Percentiles rank a stretch among this genome's conserved stretches.
Evolutionary conservation across 2,888 invertebrate species (phyloP).

Genomic region (Diarsia dahlii): DNA sequence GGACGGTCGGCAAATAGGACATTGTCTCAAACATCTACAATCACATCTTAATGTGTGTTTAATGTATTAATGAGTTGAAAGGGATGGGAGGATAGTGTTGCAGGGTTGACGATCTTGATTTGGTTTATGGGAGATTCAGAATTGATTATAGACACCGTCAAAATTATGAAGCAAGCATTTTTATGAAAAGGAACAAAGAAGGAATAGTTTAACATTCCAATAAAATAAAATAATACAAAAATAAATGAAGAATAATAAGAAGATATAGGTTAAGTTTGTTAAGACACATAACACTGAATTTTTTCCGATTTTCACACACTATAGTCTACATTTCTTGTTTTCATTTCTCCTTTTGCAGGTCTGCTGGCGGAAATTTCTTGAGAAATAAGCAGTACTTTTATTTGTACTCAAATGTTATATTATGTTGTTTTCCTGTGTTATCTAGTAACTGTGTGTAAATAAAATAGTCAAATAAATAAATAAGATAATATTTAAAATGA

Average conservation of each 20-base stretch:
- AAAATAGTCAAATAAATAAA: too few relatives aligned
- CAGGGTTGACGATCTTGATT: conserved; percentile 1
- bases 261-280: too few relatives aligned
- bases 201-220: background rate
- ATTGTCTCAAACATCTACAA: conserved; percentile 73
- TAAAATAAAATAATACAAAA: background rate
- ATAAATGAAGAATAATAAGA: background rate
- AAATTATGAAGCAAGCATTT: background rate
- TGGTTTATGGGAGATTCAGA: conserved; percentile 11
- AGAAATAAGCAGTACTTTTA: too few relatives aligned
- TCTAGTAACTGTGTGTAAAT: too few relatives aligned
- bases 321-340: too few relatives aligned
- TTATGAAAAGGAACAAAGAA: background rate
- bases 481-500: too few relatives aligned
- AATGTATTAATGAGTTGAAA: conserved; percentile 84
- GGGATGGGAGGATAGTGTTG: conserved; percentile 53
- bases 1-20: conserved; percentile 77
- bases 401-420: too few relatives aligned
- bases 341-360: too few relatives aligned
- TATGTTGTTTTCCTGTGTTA: too few relatives aligned
- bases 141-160: background rate
- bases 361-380: too few relatives aligned
- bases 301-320: too few relatives aligned
- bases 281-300: too few relatives aligned
- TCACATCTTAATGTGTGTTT: conserved; percentile 82